These are phyloP conservation scores for Hirudinaria manillensis DNA, from an alignment of 2,888 invertebrate species.

Conservation along the genomic window DNA sequence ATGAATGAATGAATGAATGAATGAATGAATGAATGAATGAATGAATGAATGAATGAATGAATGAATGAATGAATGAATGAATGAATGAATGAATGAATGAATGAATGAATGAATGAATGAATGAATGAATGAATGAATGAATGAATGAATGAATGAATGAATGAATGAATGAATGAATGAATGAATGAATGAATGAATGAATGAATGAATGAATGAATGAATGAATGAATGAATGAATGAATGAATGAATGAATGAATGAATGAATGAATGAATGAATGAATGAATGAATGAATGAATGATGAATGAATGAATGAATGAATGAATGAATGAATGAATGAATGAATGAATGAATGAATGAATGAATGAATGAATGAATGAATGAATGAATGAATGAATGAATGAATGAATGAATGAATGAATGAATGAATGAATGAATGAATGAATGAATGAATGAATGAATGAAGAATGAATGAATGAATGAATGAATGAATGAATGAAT, in stretches of 20 bases:
- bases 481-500: constrained; percentile 18
- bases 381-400: constrained; percentile 7
- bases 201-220: no score
- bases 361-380: constrained; percentile 12
- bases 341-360: background rate
- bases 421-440: constrained; percentile 7
- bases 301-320: background rate
- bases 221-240: no score
- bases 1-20: constrained; percentile 7
- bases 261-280: no score
- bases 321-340: constrained; percentile 9
- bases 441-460: no score
- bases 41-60: constrained; percentile 18
- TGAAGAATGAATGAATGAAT: constrained; percentile 9
- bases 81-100: background rate
- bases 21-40: constrained; percentile 7
- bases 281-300: background rate
- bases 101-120: no score
- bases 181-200: no score
- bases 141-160: no score
- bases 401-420: constrained; percentile 7
- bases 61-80: constrained; percentile 16
- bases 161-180: no score
- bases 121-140: no score
- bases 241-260: no score